Evolutionary conservation across 2,888 invertebrate genomes (phyloP).

Genomic region (Phytoseiulus persimilis): DNA sequence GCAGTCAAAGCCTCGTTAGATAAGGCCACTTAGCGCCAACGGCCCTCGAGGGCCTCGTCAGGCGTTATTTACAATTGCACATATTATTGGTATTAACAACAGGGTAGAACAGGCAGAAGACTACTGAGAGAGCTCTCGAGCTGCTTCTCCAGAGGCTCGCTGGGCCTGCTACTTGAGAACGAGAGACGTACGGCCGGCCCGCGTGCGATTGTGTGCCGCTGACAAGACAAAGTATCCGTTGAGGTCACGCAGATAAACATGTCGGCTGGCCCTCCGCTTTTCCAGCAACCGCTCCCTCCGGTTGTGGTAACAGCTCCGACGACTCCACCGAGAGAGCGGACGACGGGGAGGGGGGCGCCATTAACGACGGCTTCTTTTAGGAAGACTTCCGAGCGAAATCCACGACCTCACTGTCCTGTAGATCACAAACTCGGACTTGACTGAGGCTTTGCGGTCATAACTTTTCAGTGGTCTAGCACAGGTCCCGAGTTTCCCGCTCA

Average conservation of each 20-base stretch:
- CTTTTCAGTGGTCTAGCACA: too few species aligned
- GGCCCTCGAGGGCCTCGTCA: conserved; percentile 37
- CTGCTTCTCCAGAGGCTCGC: not conserved
- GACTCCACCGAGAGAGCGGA: not conserved
- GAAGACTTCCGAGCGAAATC: too few species aligned
- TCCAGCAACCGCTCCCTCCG: not conserved
- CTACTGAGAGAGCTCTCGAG: not conserved
- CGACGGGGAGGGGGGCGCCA: not conserved
- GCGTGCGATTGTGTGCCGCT: not conserved
- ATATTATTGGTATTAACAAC: conserved; percentile 39
- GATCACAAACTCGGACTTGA: too few species aligned
- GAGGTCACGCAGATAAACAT: conserved; percentile 5
- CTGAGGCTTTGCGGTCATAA: too few species aligned
- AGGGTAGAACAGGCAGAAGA: not conserved
- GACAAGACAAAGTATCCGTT: conserved; percentile 5
- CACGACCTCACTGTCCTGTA: too few species aligned
- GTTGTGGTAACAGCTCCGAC: not conserved
- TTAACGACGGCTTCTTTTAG: not conserved
- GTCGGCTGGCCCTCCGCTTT: not conserved
- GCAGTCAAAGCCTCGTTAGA: conserved; percentile 5
- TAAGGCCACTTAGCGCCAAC: conserved; percentile 29
- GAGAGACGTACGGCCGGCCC: not conserved
- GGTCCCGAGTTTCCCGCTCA: too few species aligned
- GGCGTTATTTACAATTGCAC: conserved; percentile 38
- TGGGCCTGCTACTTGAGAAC: not conserved